These are phyloP conservation scores for Rhingia rostrata DNA, from an alignment of 2,888 invertebrate genomes.

Conservation along the genomic window DNA sequence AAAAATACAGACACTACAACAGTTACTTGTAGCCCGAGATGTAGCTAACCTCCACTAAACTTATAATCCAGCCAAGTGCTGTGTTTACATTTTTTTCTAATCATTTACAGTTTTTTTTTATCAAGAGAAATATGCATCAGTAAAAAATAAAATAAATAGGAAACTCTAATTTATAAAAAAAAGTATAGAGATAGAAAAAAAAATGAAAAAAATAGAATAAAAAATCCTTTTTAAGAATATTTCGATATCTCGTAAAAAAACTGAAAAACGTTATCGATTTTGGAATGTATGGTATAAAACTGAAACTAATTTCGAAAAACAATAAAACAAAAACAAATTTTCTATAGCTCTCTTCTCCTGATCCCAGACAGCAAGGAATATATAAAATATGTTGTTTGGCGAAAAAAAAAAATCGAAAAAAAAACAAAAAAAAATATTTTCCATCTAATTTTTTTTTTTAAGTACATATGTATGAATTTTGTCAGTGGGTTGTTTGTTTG, in stretches of 20 bases:
- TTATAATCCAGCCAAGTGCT: conserved; percentile 16
- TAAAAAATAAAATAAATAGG: conserved; percentile 59
- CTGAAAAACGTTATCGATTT: conserved; percentile 18
- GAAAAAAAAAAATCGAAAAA: too few relatives aligned
- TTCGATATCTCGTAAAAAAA: conserved; percentile 12
- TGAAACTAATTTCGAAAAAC: conserved; percentile 44
- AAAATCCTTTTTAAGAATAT: conserved; percentile 41
- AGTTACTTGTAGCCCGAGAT: conserved; percentile 9
- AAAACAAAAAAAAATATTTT: conserved; percentile 24
- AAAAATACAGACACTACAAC: conserved; percentile 16
- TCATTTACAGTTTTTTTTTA: conserved; percentile 18
- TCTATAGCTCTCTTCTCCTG: conserved; percentile 83
- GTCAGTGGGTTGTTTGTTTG: conserved; percentile 33
- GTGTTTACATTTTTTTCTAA: conserved; percentile 5
- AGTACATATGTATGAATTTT: conserved; percentile 40
- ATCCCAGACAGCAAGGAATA: conserved; percentile 83
- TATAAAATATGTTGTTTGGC: conserved; percentile 46
- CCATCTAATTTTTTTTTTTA: conserved; percentile 18
- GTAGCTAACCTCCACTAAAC: conserved; percentile 45
- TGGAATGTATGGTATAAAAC: conserved; percentile 28
- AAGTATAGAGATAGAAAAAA: conserved; percentile 38
- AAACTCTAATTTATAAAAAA: conserved; percentile 47
- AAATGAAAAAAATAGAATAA: conserved; percentile 20
- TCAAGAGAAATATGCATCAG: conserved; percentile 58
- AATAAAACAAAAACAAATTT: conserved; percentile 63